Evolutionary conservation across 2,113 vertebrate species (phyloP).

Genomic region (Tragelaphus strepsiceros): DNA sequence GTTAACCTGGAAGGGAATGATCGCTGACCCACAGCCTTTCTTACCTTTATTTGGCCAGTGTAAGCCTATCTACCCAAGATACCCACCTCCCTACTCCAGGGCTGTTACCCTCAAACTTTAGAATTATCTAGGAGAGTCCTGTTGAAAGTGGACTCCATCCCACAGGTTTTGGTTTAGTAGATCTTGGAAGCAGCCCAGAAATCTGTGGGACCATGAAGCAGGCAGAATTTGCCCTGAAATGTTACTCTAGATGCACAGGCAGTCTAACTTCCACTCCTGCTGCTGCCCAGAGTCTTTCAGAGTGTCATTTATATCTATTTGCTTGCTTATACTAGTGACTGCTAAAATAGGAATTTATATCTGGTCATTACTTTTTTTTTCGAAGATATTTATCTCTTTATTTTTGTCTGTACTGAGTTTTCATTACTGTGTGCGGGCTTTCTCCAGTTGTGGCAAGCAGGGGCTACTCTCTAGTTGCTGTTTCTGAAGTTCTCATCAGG

Average conservation of each 20-base stretch:
- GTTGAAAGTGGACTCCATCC: neutral
- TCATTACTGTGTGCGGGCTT: neutral
- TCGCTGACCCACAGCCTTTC: neutral
- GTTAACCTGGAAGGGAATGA: neutral
- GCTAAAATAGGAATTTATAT: neutral
- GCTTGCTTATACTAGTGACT: neutral
- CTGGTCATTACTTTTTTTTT: neutral
- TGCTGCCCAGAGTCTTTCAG: neutral
- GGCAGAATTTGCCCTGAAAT: neutral
- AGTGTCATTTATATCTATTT: neutral
- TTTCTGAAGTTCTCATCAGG: neutral
- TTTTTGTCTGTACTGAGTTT: neutral
- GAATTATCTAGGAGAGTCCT: neutral
- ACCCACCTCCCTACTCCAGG: neutral
- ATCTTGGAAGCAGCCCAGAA: neutral
- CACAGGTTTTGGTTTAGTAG: neutral
- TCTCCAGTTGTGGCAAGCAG: neutral
- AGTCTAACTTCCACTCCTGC: neutral
- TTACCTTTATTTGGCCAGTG: neutral
- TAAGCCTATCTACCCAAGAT: neutral
- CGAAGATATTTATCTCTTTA: neutral
- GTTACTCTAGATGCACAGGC: too few relatives aligned
- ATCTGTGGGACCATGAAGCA: neutral
- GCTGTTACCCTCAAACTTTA: neutral
- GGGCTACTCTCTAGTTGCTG: neutral